These are phyloP conservation scores for Pedetes capensis DNA, from an alignment of 2,113 vertebrate species.

Conservation along the genomic window DNA sequence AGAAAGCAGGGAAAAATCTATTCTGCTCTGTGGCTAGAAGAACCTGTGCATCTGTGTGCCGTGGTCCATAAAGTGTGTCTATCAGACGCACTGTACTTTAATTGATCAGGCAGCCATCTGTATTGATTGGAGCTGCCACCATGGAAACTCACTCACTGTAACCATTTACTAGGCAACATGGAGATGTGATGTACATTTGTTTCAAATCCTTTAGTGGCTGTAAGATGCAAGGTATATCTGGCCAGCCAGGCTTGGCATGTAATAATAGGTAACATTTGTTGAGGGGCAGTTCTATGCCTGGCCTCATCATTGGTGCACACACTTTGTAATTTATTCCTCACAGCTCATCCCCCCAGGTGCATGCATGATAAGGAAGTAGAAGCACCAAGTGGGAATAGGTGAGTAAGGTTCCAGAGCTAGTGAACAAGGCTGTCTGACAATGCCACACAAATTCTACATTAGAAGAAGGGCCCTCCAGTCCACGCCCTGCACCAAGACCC, in stretches of 20 bases:
- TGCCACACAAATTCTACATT: too few species aligned
- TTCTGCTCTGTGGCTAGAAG: not conserved
- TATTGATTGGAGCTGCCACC: conserved; percentile 20
- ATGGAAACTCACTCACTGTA: conserved; percentile 41
- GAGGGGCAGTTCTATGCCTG: not conserved
- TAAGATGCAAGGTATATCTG: not conserved
- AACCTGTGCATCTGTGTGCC: not conserved
- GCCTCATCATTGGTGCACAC: not conserved
- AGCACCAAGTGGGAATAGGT: not conserved
- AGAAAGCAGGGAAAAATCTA: conserved; percentile 18
- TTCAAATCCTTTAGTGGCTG: not conserved
- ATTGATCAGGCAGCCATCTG: conserved; percentile 33
- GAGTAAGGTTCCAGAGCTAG: not conserved
- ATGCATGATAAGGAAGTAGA: not conserved
- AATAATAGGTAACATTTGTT: not conserved
- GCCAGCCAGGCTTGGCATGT: not conserved
- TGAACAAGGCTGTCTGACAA: not conserved
- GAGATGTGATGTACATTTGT: not conserved
- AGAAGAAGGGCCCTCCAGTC: not conserved
- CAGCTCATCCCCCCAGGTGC: too few species aligned
- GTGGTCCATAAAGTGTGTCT: not conserved
- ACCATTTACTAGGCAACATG: not conserved
- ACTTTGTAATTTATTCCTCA: not conserved
- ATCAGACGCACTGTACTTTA: conserved; percentile 24
- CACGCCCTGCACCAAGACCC: not conserved